These are phyloP conservation scores for Sylvicola fuscatus DNA, from an alignment of 2,888 invertebrate species.

Conservation along the genomic window DNA sequence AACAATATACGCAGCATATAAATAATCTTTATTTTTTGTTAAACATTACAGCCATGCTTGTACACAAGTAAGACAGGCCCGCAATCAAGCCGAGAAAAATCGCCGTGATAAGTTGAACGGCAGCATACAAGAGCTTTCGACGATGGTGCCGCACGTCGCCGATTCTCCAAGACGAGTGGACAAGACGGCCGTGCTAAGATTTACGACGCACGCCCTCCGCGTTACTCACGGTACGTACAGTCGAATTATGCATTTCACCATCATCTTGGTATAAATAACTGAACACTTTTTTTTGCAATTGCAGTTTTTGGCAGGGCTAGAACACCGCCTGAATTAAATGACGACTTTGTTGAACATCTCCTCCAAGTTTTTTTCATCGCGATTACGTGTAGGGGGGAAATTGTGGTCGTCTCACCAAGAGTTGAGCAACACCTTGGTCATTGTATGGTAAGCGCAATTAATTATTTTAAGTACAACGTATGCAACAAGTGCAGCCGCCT, in stretches of 20 bases:
- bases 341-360: conserved; percentile 23
- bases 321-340: no score
- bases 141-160: conserved; percentile 64
- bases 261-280: no score
- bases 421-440: conserved; percentile 72
- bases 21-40: neutral
- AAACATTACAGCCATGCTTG: neutral
- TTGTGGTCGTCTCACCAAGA: conserved; percentile 67
- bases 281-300: no score
- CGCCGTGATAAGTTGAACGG: conserved; percentile 75
- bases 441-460: conserved; percentile 52
- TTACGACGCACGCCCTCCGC: conserved; percentile 69
- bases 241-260: no score
- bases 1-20: no score
- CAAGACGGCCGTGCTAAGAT: conserved; percentile 74
- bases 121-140: conserved; percentile 62
- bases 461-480: no score
- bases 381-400: conserved; percentile 58
- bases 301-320: conserved; percentile 35
- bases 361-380: conserved; percentile 65
- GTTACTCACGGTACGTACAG: conserved; percentile 46
- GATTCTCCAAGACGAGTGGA: conserved; percentile 68
- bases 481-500: no score
- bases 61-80: conserved; percentile 51
- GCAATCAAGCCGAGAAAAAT: conserved; percentile 81